phyloP scores from a whole-genome alignment of 2,888 invertebrate species.

The Dendrolimus houi region DNA sequence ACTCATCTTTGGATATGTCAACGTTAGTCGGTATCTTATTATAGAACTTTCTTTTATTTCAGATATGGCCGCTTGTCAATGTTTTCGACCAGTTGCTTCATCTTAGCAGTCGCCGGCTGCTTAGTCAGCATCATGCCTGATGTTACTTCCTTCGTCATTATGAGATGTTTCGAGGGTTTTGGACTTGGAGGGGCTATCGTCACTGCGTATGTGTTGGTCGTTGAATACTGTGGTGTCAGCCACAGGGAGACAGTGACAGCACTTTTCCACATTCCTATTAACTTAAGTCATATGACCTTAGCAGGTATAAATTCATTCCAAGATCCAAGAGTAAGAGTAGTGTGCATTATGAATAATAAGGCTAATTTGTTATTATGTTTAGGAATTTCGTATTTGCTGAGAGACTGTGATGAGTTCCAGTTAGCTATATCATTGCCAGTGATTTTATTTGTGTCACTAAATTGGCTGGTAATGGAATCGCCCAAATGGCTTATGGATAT shows the following conservation, averaged over 20 bases:
- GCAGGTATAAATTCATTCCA: slow-evolving; percentile 18
- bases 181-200: slow-evolving; percentile 50
- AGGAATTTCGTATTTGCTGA: slow-evolving; percentile 39
- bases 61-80: slow-evolving; percentile 45
- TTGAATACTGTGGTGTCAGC: slow-evolving; percentile 42
- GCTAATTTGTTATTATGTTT: background rate
- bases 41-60: slow-evolving; percentile 11
- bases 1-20: too few relatives aligned
- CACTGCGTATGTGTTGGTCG: slow-evolving; percentile 42
- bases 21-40: too few relatives aligned
- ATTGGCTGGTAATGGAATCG: slow-evolving; percentile 41
- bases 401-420: slow-evolving; percentile 44
- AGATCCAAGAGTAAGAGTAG: too few relatives aligned
- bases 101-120: slow-evolving; percentile 33
- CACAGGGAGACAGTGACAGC: slow-evolving; percentile 47
- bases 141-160: slow-evolving; percentile 27
- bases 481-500: slow-evolving; percentile 58
- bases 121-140: slow-evolving; percentile 39
- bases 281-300: slow-evolving; percentile 41
- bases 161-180: slow-evolving; percentile 47
- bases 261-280: slow-evolving; percentile 46
- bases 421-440: slow-evolving; percentile 44
- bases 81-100: slow-evolving; percentile 27
- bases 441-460: slow-evolving; percentile 27
- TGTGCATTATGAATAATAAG: too few relatives aligned